phyloP scores from a whole-genome alignment of 2,797 vertebrate genomes.

The Lepus townsendii region DNA sequence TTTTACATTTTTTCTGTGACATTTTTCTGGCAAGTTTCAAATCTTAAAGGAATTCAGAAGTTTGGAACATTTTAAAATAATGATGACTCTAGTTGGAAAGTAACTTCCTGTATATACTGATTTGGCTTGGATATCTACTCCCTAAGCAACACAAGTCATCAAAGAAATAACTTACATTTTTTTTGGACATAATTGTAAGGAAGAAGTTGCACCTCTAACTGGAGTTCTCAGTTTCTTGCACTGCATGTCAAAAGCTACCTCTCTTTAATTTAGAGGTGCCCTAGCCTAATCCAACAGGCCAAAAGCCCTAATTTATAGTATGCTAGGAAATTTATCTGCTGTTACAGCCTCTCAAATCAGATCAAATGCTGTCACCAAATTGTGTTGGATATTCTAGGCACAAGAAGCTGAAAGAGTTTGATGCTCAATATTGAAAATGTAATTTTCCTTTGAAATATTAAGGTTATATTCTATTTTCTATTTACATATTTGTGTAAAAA shows the following conservation, averaged over 20 bases:
- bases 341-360: slow-evolving; percentile 76
- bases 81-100: not conserved
- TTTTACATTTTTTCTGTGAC: not conserved
- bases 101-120: slow-evolving; percentile 22
- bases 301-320: slow-evolving; percentile 83
- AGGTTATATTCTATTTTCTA: not conserved
- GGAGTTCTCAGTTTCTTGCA: slow-evolving; percentile 50
- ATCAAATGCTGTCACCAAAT: slow-evolving; percentile 75
- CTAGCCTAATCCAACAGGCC: slow-evolving; percentile 77
- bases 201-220: slow-evolving; percentile 58
- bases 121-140: slow-evolving; percentile 54
- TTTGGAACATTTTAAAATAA: slow-evolving; percentile 43
- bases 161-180: slow-evolving; percentile 71
- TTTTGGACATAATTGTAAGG: slow-evolving; percentile 72
- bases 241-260: slow-evolving; percentile 78
- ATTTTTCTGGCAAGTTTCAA: not conserved
- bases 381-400: slow-evolving; percentile 71
- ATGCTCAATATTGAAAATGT: slow-evolving; percentile 62
- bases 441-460: slow-evolving; percentile 48
- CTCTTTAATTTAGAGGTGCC: slow-evolving; percentile 80
- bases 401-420: slow-evolving; percentile 40
- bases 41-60: slow-evolving; percentile 44
- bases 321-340: slow-evolving; percentile 84
- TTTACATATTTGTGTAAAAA: slow-evolving; percentile 55
- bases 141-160: slow-evolving; percentile 80